Percentiles rank a stretch among this genome's conserved stretches.
phyloP scores from a whole-genome alignment of 1,140 invertebrate species.

The Scaptomyza montana region DNA sequence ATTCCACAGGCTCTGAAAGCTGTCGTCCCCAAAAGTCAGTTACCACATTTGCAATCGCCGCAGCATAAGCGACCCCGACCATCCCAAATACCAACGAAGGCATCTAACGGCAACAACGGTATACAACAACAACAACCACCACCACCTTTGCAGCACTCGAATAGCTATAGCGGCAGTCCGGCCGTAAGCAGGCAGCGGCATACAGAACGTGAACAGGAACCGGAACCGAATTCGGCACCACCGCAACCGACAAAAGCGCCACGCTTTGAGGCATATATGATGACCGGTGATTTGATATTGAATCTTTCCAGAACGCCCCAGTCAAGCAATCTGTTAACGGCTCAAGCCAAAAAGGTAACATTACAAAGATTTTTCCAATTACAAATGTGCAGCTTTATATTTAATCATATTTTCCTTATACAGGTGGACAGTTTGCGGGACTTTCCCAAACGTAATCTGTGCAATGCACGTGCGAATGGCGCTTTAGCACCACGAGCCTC shows the following conservation, averaged over 20 bases:
- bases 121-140: conserved; percentile 40
- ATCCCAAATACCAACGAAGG: conserved; percentile 84
- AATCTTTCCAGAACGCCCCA: conserved; percentile 93
- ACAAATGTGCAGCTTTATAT: background rate
- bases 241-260: conserved; percentile 84
- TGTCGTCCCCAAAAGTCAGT: conserved; percentile 59
- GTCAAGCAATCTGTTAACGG: conserved; percentile 86
- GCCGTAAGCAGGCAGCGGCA: conserved; percentile 54
- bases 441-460: conserved; percentile 69
- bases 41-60: conserved; percentile 72
- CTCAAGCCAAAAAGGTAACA: conserved; percentile 87
- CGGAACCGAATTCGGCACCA: conserved; percentile 75
- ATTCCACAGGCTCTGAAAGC: conserved; percentile 81
- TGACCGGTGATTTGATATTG: conserved; percentile 98
- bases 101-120: conserved; percentile 57
- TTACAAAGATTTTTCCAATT: background rate
- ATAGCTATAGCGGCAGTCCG: conserved; percentile 77
- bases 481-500: conserved; percentile 84
- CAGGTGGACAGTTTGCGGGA: conserved; percentile 85
- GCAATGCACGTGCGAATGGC: conserved; percentile 68
- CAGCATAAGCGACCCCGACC: conserved; percentile 76
- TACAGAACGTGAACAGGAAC: conserved; percentile 49
- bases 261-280: conserved; percentile 96
- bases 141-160: conserved; percentile 71
- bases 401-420: background rate